These are phyloP conservation scores for Adela reaumurella DNA, from an alignment of 2,888 invertebrate species.

Conservation along the genomic window DNA sequence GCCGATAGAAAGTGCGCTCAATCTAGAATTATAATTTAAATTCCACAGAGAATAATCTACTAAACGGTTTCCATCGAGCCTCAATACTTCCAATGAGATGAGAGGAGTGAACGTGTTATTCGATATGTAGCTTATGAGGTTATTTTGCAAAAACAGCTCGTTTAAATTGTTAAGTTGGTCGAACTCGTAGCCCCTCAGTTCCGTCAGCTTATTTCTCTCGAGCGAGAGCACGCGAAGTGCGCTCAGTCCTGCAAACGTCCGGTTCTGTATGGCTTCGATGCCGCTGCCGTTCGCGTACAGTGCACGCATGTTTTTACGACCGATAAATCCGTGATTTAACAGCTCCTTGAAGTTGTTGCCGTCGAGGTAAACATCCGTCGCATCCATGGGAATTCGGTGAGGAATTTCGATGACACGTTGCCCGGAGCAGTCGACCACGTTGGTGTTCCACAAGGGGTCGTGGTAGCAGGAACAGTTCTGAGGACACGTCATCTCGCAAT, in stretches of 20 bases:
- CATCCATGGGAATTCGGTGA: slow-evolving; percentile 81
- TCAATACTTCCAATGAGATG: slow-evolving; percentile 73
- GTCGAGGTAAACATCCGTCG: slow-evolving; percentile 88
- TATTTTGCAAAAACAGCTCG: slow-evolving; percentile 84
- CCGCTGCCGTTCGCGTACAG: slow-evolving; percentile 81
- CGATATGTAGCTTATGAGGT: slow-evolving; percentile 72
- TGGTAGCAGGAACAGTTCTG: slow-evolving; percentile 91
- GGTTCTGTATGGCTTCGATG: slow-evolving; percentile 77
- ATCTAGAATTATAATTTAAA: slow-evolving; percentile 64
- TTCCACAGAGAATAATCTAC: slow-evolving; percentile 79
- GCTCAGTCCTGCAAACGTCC: slow-evolving; percentile 77
- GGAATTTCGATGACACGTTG: slow-evolving; percentile 74
- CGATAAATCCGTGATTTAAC: slow-evolving; percentile 85
- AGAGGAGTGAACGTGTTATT: slow-evolving; percentile 78
- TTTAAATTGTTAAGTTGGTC: slow-evolving; percentile 74
- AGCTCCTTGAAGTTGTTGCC: slow-evolving; percentile 83
- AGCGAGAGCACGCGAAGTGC: slow-evolving; percentile 77
- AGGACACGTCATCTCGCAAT: slow-evolving; percentile 93
- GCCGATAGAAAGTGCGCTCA: slow-evolving; percentile 73
- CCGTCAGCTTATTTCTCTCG: slow-evolving; percentile 78
- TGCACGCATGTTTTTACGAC: slow-evolving; percentile 81
- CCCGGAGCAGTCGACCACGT: slow-evolving; percentile 86
- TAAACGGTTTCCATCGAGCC: slow-evolving; percentile 82
- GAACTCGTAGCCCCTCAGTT: slow-evolving; percentile 79
- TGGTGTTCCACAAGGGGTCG: slow-evolving; percentile 88